Percentiles rank a stretch among this genome's conserved stretches.
Conservation (phyloP, 2,113 vertebrate genomes). For the Prionailurus bengalensis region DNA sequence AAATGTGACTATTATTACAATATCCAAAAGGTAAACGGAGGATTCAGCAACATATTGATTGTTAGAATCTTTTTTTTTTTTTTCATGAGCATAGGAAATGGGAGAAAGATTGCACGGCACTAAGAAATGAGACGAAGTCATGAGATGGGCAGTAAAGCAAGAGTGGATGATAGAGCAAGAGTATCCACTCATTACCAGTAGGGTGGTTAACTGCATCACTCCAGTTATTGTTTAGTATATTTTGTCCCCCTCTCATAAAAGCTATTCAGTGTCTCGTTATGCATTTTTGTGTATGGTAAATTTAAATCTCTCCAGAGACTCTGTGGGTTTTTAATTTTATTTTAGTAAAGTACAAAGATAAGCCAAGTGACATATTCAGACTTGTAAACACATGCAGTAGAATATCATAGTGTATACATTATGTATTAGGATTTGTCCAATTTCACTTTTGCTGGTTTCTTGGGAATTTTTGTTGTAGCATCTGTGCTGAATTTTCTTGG, state of each 20-base stretch:
- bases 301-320: constrained; percentile 12
- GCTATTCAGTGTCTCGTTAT: neutral
- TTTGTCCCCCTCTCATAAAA: neutral
- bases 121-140: neutral
- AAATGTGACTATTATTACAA: neutral
- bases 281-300: neutral
- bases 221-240: neutral
- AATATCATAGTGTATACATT: constrained; percentile 36
- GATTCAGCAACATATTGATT: neutral
- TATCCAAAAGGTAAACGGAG: neutral
- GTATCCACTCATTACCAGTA: neutral
- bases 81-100: neutral
- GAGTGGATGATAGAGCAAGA: neutral
- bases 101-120: neutral
- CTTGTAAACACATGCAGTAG: neutral
- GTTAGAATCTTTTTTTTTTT: neutral
- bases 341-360: constrained; percentile 57
- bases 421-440: constrained; percentile 55
- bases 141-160: neutral
- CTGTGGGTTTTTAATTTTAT: constrained; percentile 14
- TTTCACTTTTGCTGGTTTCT: constrained; percentile 59
- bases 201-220: neutral
- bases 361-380: neutral
- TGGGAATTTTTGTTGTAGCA: constrained; percentile 59
- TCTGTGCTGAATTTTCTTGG: constrained; percentile 53